Evolutionary conservation across 2,888 invertebrate species (phyloP).

Genomic region (Ectemnius cavifrons): DNA sequence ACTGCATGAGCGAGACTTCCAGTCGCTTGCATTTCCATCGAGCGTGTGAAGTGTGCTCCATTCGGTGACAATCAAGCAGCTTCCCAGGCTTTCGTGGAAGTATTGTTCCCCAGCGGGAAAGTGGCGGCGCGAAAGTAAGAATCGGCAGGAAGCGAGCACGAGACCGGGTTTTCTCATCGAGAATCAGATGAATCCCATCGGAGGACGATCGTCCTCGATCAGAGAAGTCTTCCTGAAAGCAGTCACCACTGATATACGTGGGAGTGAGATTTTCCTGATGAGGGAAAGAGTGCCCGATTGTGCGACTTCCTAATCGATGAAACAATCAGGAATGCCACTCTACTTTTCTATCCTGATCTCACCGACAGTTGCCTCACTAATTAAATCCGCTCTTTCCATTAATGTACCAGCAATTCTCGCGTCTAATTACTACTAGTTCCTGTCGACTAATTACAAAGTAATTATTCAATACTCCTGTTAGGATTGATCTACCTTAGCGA

Average conservation of each 20-base stretch:
- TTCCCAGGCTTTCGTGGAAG: constrained; percentile 62
- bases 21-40: constrained; percentile 47
- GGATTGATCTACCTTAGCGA: neutral
- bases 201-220: constrained; percentile 17
- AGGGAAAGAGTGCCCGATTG: constrained; percentile 33
- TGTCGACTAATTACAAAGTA: neutral
- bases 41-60: constrained; percentile 59
- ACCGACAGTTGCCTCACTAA: neutral
- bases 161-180: constrained; percentile 25
- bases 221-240: constrained; percentile 18
- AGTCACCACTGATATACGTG: constrained; percentile 20
- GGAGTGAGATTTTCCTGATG: neutral
- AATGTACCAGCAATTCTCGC: neutral
- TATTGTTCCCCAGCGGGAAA: constrained; percentile 61
- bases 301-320: constrained; percentile 10
- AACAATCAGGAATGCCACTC: neutral
- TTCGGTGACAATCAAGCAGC: constrained; percentile 56
- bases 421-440: neutral
- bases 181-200: neutral
- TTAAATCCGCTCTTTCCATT: neutral
- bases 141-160: constrained; percentile 48
- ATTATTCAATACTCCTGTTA: neutral
- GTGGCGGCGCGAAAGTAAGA: constrained; percentile 65
- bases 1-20: constrained; percentile 24
- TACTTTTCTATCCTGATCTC: neutral